phyloP scores from a whole-genome alignment of 2,888 invertebrate species.

The Nemoura dubitans region DNA sequence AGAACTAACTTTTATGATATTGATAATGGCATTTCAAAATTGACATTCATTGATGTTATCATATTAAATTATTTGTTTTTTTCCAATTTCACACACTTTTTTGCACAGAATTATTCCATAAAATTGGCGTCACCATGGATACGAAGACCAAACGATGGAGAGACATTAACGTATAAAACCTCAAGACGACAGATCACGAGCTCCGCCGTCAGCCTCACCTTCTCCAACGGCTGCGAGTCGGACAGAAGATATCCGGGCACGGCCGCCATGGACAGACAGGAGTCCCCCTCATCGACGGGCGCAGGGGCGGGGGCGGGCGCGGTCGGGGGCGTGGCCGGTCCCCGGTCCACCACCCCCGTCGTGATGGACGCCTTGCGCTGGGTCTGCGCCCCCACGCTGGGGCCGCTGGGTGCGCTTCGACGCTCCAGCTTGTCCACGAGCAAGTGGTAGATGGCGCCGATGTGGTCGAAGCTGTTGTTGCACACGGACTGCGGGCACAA shows the following conservation, averaged over 20 bases:
- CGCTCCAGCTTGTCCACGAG: conserved; percentile 81
- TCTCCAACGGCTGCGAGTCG: conserved; percentile 69
- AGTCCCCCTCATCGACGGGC: conserved; percentile 55
- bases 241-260: conserved; percentile 65
- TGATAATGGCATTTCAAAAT: no score
- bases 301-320: conserved; percentile 41
- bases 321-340: no score
- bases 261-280: conserved; percentile 65
- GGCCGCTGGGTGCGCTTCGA: conserved; percentile 51
- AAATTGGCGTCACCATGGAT: no score
- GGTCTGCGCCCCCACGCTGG: conserved; percentile 22
- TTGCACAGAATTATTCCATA: no score
- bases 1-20: no score
- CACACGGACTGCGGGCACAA: conserved; percentile 73
- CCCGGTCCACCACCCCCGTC: conserved; percentile 66
- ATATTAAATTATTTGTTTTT: no score
- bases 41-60: no score
- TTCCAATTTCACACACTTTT: no score
- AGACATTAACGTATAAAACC: no score
- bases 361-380: conserved; percentile 41
- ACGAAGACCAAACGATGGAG: no score
- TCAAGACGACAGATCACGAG: background rate
- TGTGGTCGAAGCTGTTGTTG: conserved; percentile 88
- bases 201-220: conserved; percentile 59
- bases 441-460: conserved; percentile 92